phyloP scores from a whole-genome alignment of 2,113 vertebrate genomes.

The Mus musculus region GRCm39 chrX:88503001-88503500 shows the following conservation, averaged over 20 bases:
- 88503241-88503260: neutral
- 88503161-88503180: neutral
- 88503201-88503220: neutral
- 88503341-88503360: neutral
- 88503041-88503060: neutral
- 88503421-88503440: conserved; percentile 42
- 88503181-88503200: neutral
- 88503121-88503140: neutral
- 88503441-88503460: neutral
- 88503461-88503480: conserved; percentile 32
- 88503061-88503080: neutral
- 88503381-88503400: conserved; percentile 27
- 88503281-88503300: conserved; percentile 22
- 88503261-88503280: neutral
- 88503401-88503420: neutral
- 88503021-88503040: neutral
- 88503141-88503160: neutral
- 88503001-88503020: neutral
- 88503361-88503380: conserved; percentile 32
- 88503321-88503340: neutral
- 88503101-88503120: neutral
- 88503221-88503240: neutral
- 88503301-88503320: neutral
- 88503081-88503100: neutral
- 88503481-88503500: neutral